Evolutionary conservation across 2,888 invertebrate genomes (phyloP).

Genomic region (Himalopsyche kuldschensis): DNA sequence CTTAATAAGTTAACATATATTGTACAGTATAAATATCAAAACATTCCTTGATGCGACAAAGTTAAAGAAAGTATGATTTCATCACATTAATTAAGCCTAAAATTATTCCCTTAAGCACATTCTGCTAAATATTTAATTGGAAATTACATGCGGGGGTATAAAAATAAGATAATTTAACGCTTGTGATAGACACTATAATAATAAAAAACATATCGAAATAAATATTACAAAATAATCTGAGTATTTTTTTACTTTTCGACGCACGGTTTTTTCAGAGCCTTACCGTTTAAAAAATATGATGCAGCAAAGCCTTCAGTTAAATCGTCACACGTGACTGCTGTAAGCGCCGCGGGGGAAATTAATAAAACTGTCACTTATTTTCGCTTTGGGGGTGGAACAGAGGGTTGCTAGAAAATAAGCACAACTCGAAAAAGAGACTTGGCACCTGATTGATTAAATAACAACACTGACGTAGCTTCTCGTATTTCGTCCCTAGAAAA

Average conservation of each 20-base stretch:
- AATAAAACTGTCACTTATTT: constrained; percentile 77
- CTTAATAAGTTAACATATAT: no score
- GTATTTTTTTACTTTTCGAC: background rate
- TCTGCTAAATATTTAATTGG: no score
- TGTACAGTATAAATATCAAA: no score
- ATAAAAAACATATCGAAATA: no score
- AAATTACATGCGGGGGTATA: no score
- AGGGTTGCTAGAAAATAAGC: constrained; percentile 34
- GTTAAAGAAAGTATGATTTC: no score
- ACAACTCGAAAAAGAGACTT: background rate
- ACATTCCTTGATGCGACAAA: no score
- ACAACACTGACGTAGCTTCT: background rate
- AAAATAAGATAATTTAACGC: no score
- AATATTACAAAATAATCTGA: no score
- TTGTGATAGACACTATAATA: no score
- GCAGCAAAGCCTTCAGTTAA: constrained; percentile 18
- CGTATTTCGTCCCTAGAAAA: background rate
- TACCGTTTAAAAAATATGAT: background rate
- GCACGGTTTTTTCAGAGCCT: background rate
- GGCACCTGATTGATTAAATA: constrained; percentile 1
- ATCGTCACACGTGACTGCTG: constrained; percentile 20
- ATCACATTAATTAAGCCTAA: no score
- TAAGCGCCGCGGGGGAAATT: constrained; percentile 63
- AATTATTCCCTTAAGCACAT: no score
- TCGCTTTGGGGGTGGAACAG: constrained; percentile 43